Percentiles rank a stretch among this genome's conserved stretches.
These are phyloP conservation scores for Cossypha niveicapilla DNA, from an alignment of 2,797 vertebrate genomes.

Conservation along the genomic window DNA sequence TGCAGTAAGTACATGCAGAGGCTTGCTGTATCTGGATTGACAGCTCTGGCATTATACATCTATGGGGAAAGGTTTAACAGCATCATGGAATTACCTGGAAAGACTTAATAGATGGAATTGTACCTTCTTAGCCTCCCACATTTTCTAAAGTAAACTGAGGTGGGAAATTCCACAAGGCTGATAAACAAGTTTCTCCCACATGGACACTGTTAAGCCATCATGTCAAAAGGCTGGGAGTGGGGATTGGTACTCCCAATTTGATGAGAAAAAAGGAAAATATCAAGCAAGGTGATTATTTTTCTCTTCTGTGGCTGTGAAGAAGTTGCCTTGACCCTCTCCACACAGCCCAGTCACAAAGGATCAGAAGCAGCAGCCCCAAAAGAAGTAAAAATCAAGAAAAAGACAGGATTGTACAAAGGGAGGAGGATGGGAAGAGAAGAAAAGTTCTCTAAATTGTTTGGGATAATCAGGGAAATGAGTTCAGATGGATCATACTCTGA, in stretches of 20 bases:
- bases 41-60: constrained; percentile 14
- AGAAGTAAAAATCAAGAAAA: neutral
- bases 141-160: constrained; percentile 24
- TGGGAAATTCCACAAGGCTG: neutral
- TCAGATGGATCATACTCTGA: neutral
- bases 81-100: constrained; percentile 41
- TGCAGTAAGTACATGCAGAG: constrained; percentile 43
- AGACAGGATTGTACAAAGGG: neutral
- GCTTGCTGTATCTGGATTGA: constrained; percentile 34
- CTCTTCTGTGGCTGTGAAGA: neutral
- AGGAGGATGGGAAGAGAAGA: neutral
- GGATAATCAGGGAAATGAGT: neutral
- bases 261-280: neutral
- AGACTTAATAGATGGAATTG: constrained; percentile 25
- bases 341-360: neutral
- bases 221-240: neutral
- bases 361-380: neutral
- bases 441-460: neutral
- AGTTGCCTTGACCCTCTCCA: neutral
- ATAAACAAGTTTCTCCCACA: constrained; percentile 8
- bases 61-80: constrained; percentile 48
- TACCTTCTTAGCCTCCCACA: neutral
- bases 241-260: neutral
- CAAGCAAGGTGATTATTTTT: neutral
- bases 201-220: neutral